Evolutionary conservation across 2,888 invertebrate species (phyloP).

Genomic region (Tetropium fuscum): DNA sequence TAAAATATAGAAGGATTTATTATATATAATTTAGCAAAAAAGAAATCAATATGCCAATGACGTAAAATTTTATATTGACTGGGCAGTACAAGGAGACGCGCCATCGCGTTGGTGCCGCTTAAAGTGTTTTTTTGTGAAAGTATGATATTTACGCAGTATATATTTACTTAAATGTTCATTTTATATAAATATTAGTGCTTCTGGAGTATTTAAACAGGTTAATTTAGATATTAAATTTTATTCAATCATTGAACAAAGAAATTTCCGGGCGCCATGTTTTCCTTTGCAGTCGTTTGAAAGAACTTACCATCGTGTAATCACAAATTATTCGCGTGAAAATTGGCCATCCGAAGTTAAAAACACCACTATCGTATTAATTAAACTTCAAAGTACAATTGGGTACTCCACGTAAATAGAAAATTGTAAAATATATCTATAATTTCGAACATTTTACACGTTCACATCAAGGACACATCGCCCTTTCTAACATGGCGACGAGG

Average conservation of each 20-base stretch:
- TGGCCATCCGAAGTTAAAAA: slow-evolving; percentile 70
- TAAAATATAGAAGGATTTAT: slow-evolving; percentile 27
- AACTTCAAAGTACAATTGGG: slow-evolving; percentile 67
- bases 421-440: slow-evolving; percentile 67
- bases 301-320: slow-evolving; percentile 78
- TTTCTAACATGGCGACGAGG: slow-evolving; percentile 69
- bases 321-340: slow-evolving; percentile 71
- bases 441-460: slow-evolving; percentile 67
- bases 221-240: slow-evolving; percentile 18
- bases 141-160: slow-evolving; percentile 3
- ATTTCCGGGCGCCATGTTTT: slow-evolving; percentile 66
- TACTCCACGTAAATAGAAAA: slow-evolving; percentile 69
- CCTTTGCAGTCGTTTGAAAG: slow-evolving; percentile 62
- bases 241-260: slow-evolving; percentile 50
- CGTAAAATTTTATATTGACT: slow-evolving; percentile 52
- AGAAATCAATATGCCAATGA: slow-evolving; percentile 52
- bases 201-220: not conserved
- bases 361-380: slow-evolving; percentile 64
- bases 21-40: slow-evolving; percentile 33
- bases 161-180: slow-evolving; percentile 2
- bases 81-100: slow-evolving; percentile 23
- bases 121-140: slow-evolving; percentile 22
- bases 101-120: slow-evolving; percentile 24
- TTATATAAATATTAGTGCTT: not conserved
- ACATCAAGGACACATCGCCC: slow-evolving; percentile 65